Evolutionary conservation across 2,797 vertebrate genomes (phyloP).

Genomic region (Erpetoichthys calabaricus): DNA sequence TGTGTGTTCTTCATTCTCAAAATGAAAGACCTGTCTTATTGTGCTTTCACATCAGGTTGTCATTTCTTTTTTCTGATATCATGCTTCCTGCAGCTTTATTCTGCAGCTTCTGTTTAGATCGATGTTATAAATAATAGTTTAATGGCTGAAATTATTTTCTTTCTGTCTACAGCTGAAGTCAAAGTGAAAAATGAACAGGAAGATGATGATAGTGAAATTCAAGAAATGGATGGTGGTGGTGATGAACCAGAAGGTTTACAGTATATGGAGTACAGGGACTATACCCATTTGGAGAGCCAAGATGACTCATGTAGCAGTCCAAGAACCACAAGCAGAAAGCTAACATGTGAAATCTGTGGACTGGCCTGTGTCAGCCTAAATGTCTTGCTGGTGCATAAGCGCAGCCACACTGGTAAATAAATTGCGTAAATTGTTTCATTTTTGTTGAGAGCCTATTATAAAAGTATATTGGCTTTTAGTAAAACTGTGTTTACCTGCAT

Average conservation of each 20-base stretch:
- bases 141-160: background rate
- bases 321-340: conserved; percentile 56
- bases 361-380: conserved; percentile 90
- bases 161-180: conserved; percentile 27
- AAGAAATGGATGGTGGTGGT: conserved; percentile 35
- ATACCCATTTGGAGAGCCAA: conserved; percentile 41
- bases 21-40: too few relatives aligned
- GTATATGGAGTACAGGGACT: conserved; percentile 30
- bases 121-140: background rate
- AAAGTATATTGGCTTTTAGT: too few relatives aligned
- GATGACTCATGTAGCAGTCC: conserved; percentile 31
- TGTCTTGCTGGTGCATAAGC: conserved; percentile 87
- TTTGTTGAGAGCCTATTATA: too few relatives aligned
- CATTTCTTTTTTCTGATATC: too few relatives aligned
- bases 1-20: too few relatives aligned
- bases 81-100: background rate
- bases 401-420: conserved; percentile 85
- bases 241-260: conserved; percentile 37
- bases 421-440: too few relatives aligned
- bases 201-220: conserved; percentile 45
- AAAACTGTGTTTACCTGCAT: too few relatives aligned
- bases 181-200: conserved; percentile 50
- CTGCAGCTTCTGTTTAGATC: background rate
- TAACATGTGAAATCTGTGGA: conserved; percentile 84
- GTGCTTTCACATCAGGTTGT: too few relatives aligned